These are phyloP conservation scores for Pomatorhinus ruficollis DNA, from an alignment of 2,113 vertebrate genomes.

Conservation along the genomic window DNA sequence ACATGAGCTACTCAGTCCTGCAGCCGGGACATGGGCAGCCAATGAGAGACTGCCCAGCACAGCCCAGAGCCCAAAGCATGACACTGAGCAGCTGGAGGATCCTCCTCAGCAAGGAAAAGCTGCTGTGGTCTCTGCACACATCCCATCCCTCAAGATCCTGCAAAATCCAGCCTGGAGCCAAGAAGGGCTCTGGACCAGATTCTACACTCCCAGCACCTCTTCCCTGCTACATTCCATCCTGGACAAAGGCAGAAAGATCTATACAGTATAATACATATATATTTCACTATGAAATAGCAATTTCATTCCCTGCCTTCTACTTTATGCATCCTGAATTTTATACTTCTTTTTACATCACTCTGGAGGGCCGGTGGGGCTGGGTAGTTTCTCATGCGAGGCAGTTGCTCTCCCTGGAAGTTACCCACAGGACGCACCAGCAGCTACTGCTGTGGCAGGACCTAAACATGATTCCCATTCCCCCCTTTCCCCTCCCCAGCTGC, in stretches of 20 bases:
- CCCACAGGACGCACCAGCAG: not conserved
- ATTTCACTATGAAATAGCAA: constrained; percentile 72
- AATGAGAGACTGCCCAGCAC: not conserved
- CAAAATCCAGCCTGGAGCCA: not conserved
- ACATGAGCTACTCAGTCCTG: rapidly evolving
- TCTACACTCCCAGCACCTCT: not conserved
- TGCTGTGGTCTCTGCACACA: not conserved
- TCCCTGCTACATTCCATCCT: not conserved
- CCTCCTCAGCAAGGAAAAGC: not conserved
- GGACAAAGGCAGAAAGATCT: constrained; percentile 39
- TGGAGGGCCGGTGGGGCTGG: not conserved
- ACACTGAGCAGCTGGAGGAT: not conserved
- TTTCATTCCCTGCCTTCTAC: constrained; percentile 61
- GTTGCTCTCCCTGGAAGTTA: not conserved
- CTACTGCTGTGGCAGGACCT: not conserved
- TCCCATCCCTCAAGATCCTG: not conserved
- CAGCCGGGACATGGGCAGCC: not conserved
- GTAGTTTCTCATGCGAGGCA: not conserved
- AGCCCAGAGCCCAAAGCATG: rapidly evolving
- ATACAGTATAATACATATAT: constrained; percentile 57
- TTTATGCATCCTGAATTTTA: not conserved
- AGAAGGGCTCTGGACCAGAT: not conserved
- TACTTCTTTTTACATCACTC: not conserved
- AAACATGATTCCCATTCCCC: not conserved
- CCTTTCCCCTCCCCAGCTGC: not conserved